A percentile compares a stretch with the other conserved stretches of the same genome.
Conservation (phyloP, 2,888 invertebrate species). For the Heteropelma amictum region DNA sequence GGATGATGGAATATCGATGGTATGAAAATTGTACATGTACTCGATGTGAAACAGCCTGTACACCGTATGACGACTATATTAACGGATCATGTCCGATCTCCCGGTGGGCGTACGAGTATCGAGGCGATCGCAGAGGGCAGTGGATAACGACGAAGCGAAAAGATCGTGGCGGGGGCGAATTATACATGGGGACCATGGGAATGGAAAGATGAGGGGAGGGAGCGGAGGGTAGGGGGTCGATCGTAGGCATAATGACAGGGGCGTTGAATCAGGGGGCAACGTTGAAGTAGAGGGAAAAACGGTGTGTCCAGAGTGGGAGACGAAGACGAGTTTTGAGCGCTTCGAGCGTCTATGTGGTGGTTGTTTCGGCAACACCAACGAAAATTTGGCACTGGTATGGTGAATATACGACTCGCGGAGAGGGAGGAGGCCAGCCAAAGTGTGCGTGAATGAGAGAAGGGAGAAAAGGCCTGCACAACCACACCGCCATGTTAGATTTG, state of each 20-base stretch:
- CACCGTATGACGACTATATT: conserved; percentile 22
- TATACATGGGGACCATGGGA: background rate
- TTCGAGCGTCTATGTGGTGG: conserved; percentile 11
- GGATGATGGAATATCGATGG: too few relatives aligned
- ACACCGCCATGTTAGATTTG: conserved; percentile 74
- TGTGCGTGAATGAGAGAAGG: conserved; percentile 28
- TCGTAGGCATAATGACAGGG: conserved; percentile 70
- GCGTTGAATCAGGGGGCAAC: conserved; percentile 70
- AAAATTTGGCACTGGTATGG: conserved; percentile 4
- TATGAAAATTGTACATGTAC: background rate
- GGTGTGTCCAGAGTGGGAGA: conserved; percentile 29
- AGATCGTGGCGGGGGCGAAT: conserved; percentile 23
- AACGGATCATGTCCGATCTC: conserved; percentile 34
- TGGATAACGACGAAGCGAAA: conserved; percentile 38
- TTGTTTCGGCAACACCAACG: conserved; percentile 15
- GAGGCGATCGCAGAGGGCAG: too few relatives aligned
- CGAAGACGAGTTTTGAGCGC: conserved; percentile 56
- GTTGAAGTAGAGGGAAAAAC: conserved; percentile 10
- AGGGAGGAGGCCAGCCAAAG: conserved; percentile 27
- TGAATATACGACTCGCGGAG: too few relatives aligned
- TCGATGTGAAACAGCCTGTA: background rate
- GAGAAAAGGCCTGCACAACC: conserved; percentile 58
- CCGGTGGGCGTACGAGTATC: conserved; percentile 46
- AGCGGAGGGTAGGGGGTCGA: too few relatives aligned
- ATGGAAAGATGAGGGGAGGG: conserved; percentile 50